Percentiles rank a stretch among this genome's conserved stretches.
These are phyloP conservation scores for Apogon hyalosoma DNA, from an alignment of 2,797 vertebrate species.

Conservation along the genomic window DNA sequence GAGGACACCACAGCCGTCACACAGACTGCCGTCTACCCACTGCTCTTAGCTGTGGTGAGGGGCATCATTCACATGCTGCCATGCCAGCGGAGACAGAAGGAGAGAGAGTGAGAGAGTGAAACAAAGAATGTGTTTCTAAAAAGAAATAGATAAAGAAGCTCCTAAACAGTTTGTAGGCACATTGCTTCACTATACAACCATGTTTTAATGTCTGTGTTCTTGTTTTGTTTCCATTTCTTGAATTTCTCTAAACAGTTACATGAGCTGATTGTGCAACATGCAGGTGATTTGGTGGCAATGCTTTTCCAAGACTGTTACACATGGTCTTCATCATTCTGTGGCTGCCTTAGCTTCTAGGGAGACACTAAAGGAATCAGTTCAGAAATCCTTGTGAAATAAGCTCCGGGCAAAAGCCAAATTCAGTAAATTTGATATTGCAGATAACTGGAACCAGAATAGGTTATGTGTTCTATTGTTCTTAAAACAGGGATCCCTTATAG, in stretches of 20 bases:
- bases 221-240: constrained; percentile 34
- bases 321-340: constrained; percentile 64
- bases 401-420: constrained; percentile 46
- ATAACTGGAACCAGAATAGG: constrained; percentile 67
- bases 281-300: constrained; percentile 65
- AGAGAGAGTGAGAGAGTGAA: constrained; percentile 9
- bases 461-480: constrained; percentile 43
- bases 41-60: constrained; percentile 69
- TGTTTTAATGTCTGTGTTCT: constrained; percentile 33
- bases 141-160: constrained; percentile 14
- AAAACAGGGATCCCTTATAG: constrained; percentile 22
- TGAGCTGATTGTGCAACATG: constrained; percentile 58
- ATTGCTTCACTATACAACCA: constrained; percentile 27
- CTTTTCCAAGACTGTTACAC: constrained; percentile 62
- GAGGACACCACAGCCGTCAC: constrained; percentile 78
- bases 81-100: constrained; percentile 57
- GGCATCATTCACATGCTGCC: constrained; percentile 75
- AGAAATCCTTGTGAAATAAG: constrained; percentile 61
- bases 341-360: constrained; percentile 55
- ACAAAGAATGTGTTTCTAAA: constrained; percentile 13
- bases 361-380: constrained; percentile 46
- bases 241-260: constrained; percentile 47
- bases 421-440: constrained; percentile 54
- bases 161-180: constrained; percentile 18
- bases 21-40: constrained; percentile 77